A percentile compares a stretch with the other conserved stretches of the same genome.
These are phyloP conservation scores for Schizaphis graminum DNA, from an alignment of 2,888 invertebrate species.

Conservation along the genomic window DNA sequence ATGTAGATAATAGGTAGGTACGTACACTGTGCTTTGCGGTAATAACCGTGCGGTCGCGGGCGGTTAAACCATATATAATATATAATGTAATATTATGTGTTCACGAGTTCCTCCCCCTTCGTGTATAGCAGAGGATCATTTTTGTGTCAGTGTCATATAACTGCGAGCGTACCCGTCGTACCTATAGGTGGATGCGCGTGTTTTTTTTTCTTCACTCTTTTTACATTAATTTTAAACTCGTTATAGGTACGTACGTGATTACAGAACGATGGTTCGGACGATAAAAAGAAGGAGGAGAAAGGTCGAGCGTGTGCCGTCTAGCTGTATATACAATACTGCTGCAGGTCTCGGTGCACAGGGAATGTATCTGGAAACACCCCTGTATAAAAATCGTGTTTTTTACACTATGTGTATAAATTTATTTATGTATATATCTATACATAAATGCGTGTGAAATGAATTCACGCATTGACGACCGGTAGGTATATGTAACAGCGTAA, in stretches of 20 bases:
- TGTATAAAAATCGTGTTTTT: background rate
- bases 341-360: background rate
- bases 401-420: background rate
- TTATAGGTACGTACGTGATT: background rate
- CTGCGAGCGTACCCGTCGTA: background rate
- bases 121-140: background rate
- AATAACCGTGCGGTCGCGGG: conserved; percentile 37
- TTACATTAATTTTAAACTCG: conserved; percentile 4
- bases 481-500: background rate
- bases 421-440: background rate
- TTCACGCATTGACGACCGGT: background rate
- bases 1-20: background rate
- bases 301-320: conserved; percentile 1
- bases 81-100: conserved; percentile 9
- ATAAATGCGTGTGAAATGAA: background rate
- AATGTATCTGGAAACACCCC: background rate
- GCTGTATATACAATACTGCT: background rate
- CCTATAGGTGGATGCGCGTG: background rate
- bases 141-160: conserved; percentile 26
- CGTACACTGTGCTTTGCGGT: background rate
- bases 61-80: conserved; percentile 14
- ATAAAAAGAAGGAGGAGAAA: conserved; percentile 19
- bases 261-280: background rate
- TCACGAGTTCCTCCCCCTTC: background rate
- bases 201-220: conserved; percentile 16